A percentile compares a stretch with the other conserved stretches of the same genome.
phyloP scores from a whole-genome alignment of 2,113 vertebrate genomes.

The Pomatorhinus ruficollis region DNA sequence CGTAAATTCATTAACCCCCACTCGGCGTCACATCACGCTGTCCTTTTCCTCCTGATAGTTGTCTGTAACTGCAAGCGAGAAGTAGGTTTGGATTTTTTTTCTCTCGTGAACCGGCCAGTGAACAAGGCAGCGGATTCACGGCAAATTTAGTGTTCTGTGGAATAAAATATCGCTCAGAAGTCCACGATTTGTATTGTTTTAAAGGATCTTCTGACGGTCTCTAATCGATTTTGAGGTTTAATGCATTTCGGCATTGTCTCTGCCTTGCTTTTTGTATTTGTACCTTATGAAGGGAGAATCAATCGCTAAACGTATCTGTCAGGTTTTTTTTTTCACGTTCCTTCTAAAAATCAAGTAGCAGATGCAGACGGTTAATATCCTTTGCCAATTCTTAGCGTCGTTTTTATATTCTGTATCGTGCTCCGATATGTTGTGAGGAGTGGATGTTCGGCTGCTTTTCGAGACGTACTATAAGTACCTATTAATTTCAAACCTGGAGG shows the following conservation, averaged over 20 bases:
- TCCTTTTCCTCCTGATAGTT: neutral
- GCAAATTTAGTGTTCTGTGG: constrained; percentile 3
- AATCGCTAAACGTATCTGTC: constrained; percentile 4
- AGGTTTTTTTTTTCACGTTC: neutral
- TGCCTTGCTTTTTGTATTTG: constrained; percentile 8
- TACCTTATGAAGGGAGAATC: constrained; percentile 35
- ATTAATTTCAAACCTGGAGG: neutral
- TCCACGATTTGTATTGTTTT: neutral
- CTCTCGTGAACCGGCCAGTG: neutral
- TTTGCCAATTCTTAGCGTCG: neutral
- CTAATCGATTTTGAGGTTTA: constrained; percentile 12
- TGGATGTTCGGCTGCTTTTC: neutral
- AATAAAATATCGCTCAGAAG: neutral
- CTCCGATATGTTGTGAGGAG: neutral
- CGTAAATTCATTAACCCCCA: constrained; percentile 40
- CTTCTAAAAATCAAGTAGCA: constrained; percentile 1
- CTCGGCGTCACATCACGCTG: constrained; percentile 7
- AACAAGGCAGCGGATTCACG: neutral
- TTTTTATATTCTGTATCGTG: neutral
- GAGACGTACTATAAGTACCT: neutral
- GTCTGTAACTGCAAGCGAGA: neutral
- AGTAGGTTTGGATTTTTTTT: neutral
- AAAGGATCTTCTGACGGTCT: neutral
- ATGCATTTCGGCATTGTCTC: neutral
- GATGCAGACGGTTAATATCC: neutral